phyloP scores from a whole-genome alignment of 2,797 vertebrate genomes.

The Tympanoctomys barrerae region DNA sequence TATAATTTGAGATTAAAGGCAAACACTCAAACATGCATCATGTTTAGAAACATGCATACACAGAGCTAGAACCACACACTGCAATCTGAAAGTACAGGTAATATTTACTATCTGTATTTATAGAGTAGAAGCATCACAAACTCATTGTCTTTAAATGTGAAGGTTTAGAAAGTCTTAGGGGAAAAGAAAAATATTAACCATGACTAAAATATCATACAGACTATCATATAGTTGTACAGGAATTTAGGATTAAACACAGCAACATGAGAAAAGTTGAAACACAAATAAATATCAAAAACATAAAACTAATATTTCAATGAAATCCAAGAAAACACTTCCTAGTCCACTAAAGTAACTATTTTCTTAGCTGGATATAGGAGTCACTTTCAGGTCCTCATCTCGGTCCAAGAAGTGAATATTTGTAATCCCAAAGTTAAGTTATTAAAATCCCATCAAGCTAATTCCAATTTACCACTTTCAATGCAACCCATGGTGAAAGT shows the following conservation, averaged over 20 bases:
- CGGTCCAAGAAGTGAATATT: no score
- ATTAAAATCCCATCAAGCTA: no score
- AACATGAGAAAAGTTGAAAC: constrained; percentile 59
- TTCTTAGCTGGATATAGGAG: neutral
- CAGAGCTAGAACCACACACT: constrained; percentile 81
- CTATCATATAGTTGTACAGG: constrained; percentile 54
- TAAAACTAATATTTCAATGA: constrained; percentile 27
- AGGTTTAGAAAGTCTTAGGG: constrained; percentile 69
- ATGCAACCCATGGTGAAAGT: no score
- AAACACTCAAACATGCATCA: constrained; percentile 71
- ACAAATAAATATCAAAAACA: constrained; percentile 60
- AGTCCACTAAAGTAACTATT: constrained; percentile 58
- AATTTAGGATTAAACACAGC: constrained; percentile 48
- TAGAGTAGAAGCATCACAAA: constrained; percentile 83
- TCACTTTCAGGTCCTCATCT: no score
- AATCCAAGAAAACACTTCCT: constrained; percentile 68
- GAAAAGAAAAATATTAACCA: constrained; percentile 69
- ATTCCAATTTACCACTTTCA: no score
- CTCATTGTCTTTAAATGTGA: constrained; percentile 84
- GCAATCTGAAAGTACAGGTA: constrained; percentile 85
- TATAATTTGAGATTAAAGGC: constrained; percentile 82
- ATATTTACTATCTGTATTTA: constrained; percentile 85
- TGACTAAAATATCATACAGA: constrained; percentile 69
- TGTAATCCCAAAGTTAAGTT: no score
- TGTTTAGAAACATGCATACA: constrained; percentile 82